Evolutionary conservation across 1,140 invertebrate species (phyloP).

Genomic region (Euwallacea similis): DNA sequence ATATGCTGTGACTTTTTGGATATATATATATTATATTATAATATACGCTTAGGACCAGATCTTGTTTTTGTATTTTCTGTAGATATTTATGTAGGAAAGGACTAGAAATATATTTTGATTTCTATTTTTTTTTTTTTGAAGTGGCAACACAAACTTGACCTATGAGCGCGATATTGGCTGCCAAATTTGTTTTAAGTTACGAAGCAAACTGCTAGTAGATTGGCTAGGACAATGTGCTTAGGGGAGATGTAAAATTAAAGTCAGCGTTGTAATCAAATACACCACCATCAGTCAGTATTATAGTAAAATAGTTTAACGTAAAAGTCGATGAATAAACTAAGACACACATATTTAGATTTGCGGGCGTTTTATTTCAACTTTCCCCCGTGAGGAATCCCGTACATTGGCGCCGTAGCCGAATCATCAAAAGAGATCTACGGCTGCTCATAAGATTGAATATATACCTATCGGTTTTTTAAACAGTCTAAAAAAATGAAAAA

Average conservation of each 20-base stretch:
- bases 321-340: conserved; percentile 35
- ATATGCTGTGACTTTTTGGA: conserved; percentile 38
- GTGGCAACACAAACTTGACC: conserved; percentile 3
- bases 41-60: conserved; percentile 39
- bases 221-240: no score
- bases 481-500: no score
- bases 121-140: conserved; percentile 15
- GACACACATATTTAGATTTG: neutral
- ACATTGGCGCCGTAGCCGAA: no score
- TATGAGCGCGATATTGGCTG: no score
- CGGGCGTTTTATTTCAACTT: no score
- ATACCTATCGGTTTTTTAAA: no score
- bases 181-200: conserved; percentile 2
- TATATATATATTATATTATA: conserved; percentile 26
- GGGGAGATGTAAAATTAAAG: conserved; percentile 6
- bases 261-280: conserved; percentile 27
- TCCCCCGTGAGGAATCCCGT: no score
- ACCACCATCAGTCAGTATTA: conserved; percentile 41
- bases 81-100: conserved; percentile 33
- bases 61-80: conserved; percentile 39
- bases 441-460: no score
- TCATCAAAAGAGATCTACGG: no score
- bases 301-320: conserved; percentile 35
- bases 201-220: no score
- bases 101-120: conserved; percentile 21